Percentiles rank a stretch among this genome's conserved stretches.
Conservation (phyloP, 2,797 vertebrate genomes). For the Halcyon smyrnensis region DNA sequence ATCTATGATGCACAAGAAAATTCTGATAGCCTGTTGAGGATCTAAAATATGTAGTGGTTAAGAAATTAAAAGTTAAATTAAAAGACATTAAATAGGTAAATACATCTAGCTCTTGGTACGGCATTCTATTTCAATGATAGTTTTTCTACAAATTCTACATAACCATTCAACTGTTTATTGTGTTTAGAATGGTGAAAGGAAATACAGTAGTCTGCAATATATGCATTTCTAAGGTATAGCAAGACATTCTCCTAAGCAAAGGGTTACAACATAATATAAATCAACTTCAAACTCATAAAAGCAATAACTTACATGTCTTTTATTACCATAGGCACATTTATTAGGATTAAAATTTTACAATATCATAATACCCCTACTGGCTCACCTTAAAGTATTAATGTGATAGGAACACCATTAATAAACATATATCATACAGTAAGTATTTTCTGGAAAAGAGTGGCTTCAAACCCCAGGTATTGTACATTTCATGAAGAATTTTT, state of each 20-base stretch:
- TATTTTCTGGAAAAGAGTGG: constrained; percentile 53
- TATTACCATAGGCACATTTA: constrained; percentile 76
- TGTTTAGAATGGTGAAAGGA: not conserved
- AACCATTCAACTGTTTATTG: not conserved
- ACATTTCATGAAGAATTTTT: constrained; percentile 22
- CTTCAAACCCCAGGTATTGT: constrained; percentile 46
- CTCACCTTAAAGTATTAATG: constrained; percentile 74
- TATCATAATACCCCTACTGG: constrained; percentile 71
- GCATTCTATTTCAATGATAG: not conserved
- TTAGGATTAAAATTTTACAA: constrained; percentile 76
- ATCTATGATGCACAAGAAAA: not conserved
- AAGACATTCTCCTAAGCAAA: not conserved
- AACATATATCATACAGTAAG: constrained; percentile 26
- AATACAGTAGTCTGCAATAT: not conserved
- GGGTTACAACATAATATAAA: constrained; percentile 61
- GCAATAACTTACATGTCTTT: constrained; percentile 70
- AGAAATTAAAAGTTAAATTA: not conserved
- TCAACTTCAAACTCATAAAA: constrained; percentile 63
- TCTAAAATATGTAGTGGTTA: not conserved
- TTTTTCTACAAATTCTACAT: not conserved
- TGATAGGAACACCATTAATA: constrained; percentile 70
- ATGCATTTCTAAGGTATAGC: not conserved
- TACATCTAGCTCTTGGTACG: not conserved
- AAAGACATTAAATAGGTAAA: not conserved
- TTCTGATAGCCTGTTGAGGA: not conserved